phyloP scores from a whole-genome alignment of 2,113 vertebrate genomes.

The Leptosomus discolor region DNA sequence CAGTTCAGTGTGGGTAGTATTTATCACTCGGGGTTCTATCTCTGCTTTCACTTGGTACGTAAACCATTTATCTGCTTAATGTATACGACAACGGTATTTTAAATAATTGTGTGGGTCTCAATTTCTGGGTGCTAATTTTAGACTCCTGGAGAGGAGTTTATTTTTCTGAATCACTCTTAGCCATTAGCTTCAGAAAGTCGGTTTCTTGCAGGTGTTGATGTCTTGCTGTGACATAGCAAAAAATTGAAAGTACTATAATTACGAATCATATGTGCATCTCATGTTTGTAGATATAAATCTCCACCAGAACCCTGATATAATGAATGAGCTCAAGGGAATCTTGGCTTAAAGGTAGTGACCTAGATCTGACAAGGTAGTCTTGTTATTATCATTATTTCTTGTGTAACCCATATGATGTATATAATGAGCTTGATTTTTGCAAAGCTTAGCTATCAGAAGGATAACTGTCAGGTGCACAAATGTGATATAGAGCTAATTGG shows the following conservation, averaged over 20 bases:
- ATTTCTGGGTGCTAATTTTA: not conserved
- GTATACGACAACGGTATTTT: not conserved
- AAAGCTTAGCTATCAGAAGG: not conserved
- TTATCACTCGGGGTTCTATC: not conserved
- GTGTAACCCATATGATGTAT: fast-evolving
- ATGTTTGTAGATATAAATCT: not conserved
- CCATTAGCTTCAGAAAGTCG: not conserved
- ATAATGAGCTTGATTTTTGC: not conserved
- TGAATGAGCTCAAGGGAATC: not conserved
- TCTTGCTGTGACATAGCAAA: not conserved
- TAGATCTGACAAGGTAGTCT: not conserved
- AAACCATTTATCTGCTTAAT: not conserved
- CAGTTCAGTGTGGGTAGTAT: not conserved
- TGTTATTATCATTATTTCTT: not conserved
- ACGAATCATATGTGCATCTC: not conserved
- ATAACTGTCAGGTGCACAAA: not conserved
- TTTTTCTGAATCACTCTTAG: not conserved
- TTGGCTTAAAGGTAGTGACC: not conserved
- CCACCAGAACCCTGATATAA: not conserved
- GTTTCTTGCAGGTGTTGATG: not conserved
- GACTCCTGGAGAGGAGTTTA: not conserved
- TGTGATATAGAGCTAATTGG: not conserved
- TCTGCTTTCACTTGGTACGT: not conserved
- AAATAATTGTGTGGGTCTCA: not conserved
- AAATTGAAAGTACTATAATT: not conserved